These are phyloP conservation scores for Macrosiphum euphorbiae DNA, from an alignment of 2,888 invertebrate genomes.

Conservation along the genomic window DNA sequence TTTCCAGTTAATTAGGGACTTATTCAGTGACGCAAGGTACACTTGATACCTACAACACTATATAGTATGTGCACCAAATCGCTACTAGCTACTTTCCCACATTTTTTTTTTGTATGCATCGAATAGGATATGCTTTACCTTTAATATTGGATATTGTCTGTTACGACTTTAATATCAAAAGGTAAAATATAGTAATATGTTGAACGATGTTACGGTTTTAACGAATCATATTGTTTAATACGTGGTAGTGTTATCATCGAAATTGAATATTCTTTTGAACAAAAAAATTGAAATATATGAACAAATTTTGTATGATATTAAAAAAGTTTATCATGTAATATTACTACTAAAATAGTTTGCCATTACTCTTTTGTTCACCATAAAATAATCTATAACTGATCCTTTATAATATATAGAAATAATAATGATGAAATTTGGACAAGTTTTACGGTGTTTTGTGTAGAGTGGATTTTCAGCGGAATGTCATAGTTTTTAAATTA, in stretches of 20 bases:
- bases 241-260: not conserved
- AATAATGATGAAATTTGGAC: conserved; percentile 1
- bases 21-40: not conserved
- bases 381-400: not conserved
- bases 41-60: not conserved
- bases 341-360: conserved; percentile 22
- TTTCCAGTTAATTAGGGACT: not conserved
- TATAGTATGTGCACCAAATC: too few species aligned
- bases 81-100: not conserved
- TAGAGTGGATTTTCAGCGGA: not conserved
- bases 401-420: not conserved
- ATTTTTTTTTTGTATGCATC: not conserved
- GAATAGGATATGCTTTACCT: not conserved
- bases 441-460: not conserved
- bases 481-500: conserved; percentile 28
- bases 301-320: conserved; percentile 26
- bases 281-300: not conserved
- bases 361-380: not conserved
- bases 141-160: not conserved
- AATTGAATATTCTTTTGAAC: not conserved
- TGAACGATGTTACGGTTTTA: not conserved
- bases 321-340: conserved; percentile 42
- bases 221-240: not conserved
- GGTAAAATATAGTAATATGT: not conserved
- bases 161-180: not conserved